A percentile compares a stretch with the other conserved stretches of the same genome.
phyloP scores from a whole-genome alignment of 1,140 invertebrate genomes.

The Heliconius hewitsoni region DNA sequence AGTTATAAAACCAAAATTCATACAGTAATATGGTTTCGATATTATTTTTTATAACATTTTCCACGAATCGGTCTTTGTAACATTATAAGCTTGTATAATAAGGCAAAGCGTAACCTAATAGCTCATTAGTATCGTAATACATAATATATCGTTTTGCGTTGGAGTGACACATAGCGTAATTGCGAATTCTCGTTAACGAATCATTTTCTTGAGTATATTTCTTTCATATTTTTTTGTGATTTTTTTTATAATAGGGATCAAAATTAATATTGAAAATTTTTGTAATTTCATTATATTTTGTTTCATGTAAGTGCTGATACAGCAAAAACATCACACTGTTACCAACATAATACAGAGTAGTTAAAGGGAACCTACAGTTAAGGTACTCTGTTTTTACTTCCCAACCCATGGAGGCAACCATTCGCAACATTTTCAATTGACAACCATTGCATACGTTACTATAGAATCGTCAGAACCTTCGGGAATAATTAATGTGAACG shows the following conservation, averaged over 20 bases:
- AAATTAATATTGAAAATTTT: not conserved
- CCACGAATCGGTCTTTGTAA: not conserved
- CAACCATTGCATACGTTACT: slow-evolving; percentile 29
- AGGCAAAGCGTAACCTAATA: not conserved
- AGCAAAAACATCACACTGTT: not conserved
- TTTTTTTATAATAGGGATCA: not conserved
- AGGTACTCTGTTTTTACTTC: no score
- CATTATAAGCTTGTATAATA: slow-evolving; percentile 14
- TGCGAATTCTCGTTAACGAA: slow-evolving; percentile 15
- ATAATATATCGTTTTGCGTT: not conserved
- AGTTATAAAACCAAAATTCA: not conserved
- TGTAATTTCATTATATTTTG: not conserved
- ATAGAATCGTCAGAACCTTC: slow-evolving; percentile 47
- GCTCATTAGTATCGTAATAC: slow-evolving; percentile 2
- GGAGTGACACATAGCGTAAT: slow-evolving; percentile 6
- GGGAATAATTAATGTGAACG: slow-evolving; percentile 69
- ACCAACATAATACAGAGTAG: not conserved
- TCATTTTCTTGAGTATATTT: not conserved
- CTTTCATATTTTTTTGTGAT: not conserved
- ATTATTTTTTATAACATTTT: not conserved
- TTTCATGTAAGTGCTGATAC: not conserved
- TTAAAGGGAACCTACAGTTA: no score
- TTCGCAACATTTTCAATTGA: not conserved
- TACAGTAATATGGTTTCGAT: not conserved
- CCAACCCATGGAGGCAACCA: not conserved